A percentile compares a stretch with the other conserved stretches of the same genome.
Evolutionary conservation across 2,888 invertebrate species (phyloP).

Genomic region (Sympetrum striolatum): DNA sequence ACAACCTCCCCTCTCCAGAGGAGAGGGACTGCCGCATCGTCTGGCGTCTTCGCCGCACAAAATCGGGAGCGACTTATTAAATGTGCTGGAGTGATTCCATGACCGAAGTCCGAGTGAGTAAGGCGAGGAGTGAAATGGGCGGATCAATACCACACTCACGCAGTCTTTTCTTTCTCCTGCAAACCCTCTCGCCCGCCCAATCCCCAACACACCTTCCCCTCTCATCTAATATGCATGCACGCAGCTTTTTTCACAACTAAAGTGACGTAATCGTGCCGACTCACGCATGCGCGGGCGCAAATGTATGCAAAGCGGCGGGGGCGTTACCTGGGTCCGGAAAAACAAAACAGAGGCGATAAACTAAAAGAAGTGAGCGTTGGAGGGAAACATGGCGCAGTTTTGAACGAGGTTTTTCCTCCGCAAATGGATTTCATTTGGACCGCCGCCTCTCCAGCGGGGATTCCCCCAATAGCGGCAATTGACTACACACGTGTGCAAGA

Average conservation of each 20-base stretch:
- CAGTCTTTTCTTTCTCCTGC: constrained; percentile 5
- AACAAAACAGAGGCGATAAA: too few species aligned
- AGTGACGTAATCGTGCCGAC: too few species aligned
- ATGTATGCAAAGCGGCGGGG: too few species aligned
- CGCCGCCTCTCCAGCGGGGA: too few species aligned
- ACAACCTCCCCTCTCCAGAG: background rate
- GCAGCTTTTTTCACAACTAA: too few species aligned
- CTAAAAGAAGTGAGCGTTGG: too few species aligned
- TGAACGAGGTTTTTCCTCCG: too few species aligned
- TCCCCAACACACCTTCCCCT: background rate
- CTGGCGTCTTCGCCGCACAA: background rate
- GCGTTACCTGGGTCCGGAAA: too few species aligned
- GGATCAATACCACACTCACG: constrained; percentile 36
- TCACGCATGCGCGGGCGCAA: background rate
- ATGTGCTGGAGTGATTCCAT: constrained; percentile 40
- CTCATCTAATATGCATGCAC: background rate
- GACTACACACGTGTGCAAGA: too few species aligned
- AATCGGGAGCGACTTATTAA: background rate
- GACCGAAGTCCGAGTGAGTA: constrained; percentile 16
- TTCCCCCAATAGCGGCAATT: too few species aligned
- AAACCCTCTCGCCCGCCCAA: background rate
- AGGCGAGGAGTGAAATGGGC: constrained; percentile 19
- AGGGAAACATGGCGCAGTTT: too few species aligned
- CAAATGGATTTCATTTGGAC: too few species aligned
- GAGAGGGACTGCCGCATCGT: constrained; percentile 22